Base-by-base conservation (phyloP, 2,888 invertebrate genomes). In the Margaritifera margaritifera region DNA sequence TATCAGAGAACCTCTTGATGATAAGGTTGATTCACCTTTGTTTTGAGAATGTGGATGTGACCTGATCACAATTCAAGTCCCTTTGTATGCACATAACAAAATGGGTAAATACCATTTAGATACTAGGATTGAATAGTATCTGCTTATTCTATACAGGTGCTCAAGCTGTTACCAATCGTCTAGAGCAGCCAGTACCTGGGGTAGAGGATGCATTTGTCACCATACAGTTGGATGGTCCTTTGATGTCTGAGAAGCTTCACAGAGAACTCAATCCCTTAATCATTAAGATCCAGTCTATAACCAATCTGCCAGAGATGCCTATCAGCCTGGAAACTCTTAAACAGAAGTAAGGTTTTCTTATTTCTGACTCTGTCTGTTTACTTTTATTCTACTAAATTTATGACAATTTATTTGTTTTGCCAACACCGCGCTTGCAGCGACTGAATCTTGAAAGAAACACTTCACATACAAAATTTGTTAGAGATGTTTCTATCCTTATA, bases 251-350 rank as follows among this genome's bases (percentile, higher is more conserved):
- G 11, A 71, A 80, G 54, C 88, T 87, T 75, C 80, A 77, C 58
- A 66, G 69, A 27, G 83, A 81, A 6, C 80, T 89, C 4, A 89
- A 90, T 71, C 90, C 90, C n/a, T 81, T 89, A 82, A 84, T 87
- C 63, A 82, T 90, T 53, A 86, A 83, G 59, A 81, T 89, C 19
- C 80, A 84, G 25, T 86, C 84, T 5, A 86, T 83, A 20, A 86
- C 84, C 6, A 81, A 85, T 71, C 80, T 90, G 74, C 89, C 89
- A 22, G 72, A 78, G 15, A 72, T 80, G 18, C 89, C 89, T 6
- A 62, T 88, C 59, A 68, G 75, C 18, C 86, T 81, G 65, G 78
- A 79, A 24, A 80, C 85, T 57, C 84, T 90, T 5, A 78, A 80
- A 56, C 68, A 80, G 22, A 87, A 79, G 89, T 89, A 74, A 71